These are phyloP conservation scores for Saxidomus purpurata DNA, from an alignment of 1,140 invertebrate genomes.

Conservation along the genomic window DNA sequence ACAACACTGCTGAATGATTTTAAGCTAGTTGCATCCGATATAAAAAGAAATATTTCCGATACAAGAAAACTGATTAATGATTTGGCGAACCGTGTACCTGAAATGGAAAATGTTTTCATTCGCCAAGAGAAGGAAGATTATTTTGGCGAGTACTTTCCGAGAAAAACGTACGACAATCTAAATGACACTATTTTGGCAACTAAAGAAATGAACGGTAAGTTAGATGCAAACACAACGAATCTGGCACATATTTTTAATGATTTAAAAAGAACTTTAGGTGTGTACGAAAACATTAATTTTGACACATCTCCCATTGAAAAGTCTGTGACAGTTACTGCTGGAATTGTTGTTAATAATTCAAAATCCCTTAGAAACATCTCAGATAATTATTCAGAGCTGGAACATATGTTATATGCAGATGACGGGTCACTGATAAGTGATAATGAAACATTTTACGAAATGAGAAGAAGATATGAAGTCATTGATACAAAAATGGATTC, in stretches of 20 bases:
- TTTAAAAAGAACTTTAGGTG: background rate
- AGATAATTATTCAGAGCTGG: background rate
- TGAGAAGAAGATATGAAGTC: slow-evolving; percentile 48
- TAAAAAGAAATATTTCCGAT: background rate
- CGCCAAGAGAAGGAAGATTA: slow-evolving; percentile 48
- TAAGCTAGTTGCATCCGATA: background rate
- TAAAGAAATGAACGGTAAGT: background rate
- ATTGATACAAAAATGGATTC: background rate
- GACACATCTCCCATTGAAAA: background rate
- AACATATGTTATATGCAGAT: background rate
- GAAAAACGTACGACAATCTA: background rate
- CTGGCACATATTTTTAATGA: background rate
- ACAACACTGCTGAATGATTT: background rate
- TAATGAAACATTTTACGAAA: slow-evolving; percentile 53
- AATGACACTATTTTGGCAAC: background rate
- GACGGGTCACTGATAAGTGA: slow-evolving; percentile 40
- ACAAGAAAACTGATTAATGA: background rate
- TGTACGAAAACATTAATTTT: background rate
- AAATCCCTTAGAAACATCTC: background rate
- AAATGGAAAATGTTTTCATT: background rate
- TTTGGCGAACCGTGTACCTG: too few species aligned
- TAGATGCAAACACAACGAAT: background rate
- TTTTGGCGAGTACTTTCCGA: slow-evolving; percentile 47
- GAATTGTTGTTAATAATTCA: background rate
- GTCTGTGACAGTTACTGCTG: background rate